Evolutionary conservation across 2,797 vertebrate species (phyloP), one percentile per base, ranked within the genome.

Genomic region (Anabas testudineus): DNA sequence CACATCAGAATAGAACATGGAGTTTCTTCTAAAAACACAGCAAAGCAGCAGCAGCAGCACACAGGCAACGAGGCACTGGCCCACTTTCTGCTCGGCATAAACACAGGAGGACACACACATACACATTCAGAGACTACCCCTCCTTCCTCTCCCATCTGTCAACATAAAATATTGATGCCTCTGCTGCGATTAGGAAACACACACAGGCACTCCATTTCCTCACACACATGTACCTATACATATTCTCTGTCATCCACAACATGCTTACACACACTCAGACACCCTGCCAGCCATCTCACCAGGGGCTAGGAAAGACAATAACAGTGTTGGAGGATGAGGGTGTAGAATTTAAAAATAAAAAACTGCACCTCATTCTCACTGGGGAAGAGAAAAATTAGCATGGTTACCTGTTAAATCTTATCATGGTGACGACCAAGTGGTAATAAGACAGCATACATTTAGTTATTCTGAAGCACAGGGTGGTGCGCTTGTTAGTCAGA

Each of bases 81-180:
- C 88, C 83, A 88, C 74, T 90, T 89, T 88, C 70, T 83, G 64
- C 66, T 68, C 67, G 18, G 65, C 51, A 56, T 63, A 56, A 77
- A 79, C 80, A 86, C 30, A 78, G 48, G 30, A 24, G 26, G 26
- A 28, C 67, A 62, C 60, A 53, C 45, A 36, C 6, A 47, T 53
- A 34, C 56, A 30, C 52, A 65, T 9, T 63, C 39, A 76, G 19
- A 42, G 46, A 48, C 58, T 14, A 10, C 70, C 69, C 73, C 77
- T 68, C 68, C 81, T 67, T 74, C 10, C 37, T 45, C 67, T 81
- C 78, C 91, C 92, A 94, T 93, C 90, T 94, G 91, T 87, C 85
- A 79, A 46, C 84, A 92, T 94, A 81, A 94, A 94, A 93, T 92
- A 93, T 94, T 94, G 82, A 94, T 94, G 85, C 77, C 58, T 55